Conservation (phyloP, 1,140 invertebrate genomes). For the Pristionchus pacificus region DNA sequence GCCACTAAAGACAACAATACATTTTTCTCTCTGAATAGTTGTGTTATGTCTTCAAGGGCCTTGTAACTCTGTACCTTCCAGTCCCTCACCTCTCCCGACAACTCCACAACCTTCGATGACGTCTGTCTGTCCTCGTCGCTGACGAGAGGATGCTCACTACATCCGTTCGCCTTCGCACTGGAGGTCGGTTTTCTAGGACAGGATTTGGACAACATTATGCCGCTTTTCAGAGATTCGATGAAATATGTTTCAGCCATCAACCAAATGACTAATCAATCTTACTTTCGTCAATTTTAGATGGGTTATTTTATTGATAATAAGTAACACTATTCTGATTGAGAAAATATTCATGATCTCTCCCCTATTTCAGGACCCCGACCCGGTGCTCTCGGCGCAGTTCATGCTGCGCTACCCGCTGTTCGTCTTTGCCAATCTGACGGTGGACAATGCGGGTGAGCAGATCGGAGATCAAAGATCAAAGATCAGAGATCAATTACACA, state of each 20-base stretch:
- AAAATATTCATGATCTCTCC: background rate
- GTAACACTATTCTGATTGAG: slow-evolving; percentile 6
- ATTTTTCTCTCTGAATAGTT: no score
- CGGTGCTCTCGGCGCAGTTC: slow-evolving; percentile 10
- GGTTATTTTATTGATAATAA: no score
- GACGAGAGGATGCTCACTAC: slow-evolving; percentile 14
- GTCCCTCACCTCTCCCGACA: no score
- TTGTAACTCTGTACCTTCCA: no score
- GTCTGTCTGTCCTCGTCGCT: background rate
- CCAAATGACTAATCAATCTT: no score
- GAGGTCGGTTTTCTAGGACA: slow-evolving; percentile 4
- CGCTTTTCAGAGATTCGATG: no score
- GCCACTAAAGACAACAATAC: no score
- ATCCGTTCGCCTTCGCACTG: slow-evolving; percentile 24
- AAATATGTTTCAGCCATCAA: no score
- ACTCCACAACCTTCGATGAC: no score
- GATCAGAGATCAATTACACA: slow-evolving; percentile 5
- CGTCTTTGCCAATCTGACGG: slow-evolving; percentile 36
- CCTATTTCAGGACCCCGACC: slow-evolving; percentile 23
- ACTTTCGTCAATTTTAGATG: no score
- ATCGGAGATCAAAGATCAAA: slow-evolving; percentile 24
- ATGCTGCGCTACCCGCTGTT: slow-evolving; percentile 40
- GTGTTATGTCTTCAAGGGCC: no score
- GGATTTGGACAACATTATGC: no score
- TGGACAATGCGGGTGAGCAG: slow-evolving; percentile 42